These are phyloP conservation scores for Amphilophus citrinellus DNA, from an alignment of 2,113 vertebrate genomes.

Conservation along the genomic window DNA sequence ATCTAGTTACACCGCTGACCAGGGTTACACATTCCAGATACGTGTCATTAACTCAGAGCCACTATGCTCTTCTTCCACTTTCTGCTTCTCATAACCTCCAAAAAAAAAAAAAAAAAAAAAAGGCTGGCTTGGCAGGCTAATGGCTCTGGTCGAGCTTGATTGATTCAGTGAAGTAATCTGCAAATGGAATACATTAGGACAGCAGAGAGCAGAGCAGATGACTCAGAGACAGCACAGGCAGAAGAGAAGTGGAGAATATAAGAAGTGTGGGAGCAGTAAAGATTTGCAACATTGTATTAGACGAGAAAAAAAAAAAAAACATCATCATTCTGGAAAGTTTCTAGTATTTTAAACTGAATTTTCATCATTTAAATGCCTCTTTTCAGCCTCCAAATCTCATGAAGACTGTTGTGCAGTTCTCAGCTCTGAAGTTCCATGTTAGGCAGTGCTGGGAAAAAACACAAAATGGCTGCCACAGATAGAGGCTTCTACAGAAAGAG, in stretches of 20 bases:
- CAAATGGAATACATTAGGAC: conserved; percentile 80
- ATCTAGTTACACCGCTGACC: conserved; percentile 65
- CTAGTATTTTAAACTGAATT: background rate
- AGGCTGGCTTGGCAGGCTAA: conserved; percentile 71
- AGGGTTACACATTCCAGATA: conserved; percentile 68
- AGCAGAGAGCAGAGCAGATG: conserved; percentile 64
- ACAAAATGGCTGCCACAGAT: conserved; percentile 81
- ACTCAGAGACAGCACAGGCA: conserved; percentile 62
- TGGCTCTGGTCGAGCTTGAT: conserved; percentile 74
- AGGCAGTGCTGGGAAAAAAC: conserved; percentile 71
- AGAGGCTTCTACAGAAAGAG: conserved; percentile 60
- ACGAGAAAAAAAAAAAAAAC: background rate
- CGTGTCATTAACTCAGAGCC: conserved; percentile 61
- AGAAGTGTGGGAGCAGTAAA: conserved; percentile 38
- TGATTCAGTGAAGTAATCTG: conserved; percentile 80
- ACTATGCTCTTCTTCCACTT: conserved; percentile 38
- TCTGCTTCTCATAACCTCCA: conserved; percentile 53
- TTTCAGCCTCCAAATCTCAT: background rate
- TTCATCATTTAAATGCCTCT: background rate
- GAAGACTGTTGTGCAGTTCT: conserved; percentile 38
- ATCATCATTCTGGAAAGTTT: background rate
- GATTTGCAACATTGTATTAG: conserved; percentile 32
- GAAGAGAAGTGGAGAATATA: conserved; percentile 49
- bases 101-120: background rate
- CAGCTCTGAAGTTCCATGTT: conserved; percentile 74